A percentile compares a stretch with the other conserved stretches of the same genome.
Conservation (phyloP, 2,113 vertebrate genomes). For the Riparia riparia region DNA sequence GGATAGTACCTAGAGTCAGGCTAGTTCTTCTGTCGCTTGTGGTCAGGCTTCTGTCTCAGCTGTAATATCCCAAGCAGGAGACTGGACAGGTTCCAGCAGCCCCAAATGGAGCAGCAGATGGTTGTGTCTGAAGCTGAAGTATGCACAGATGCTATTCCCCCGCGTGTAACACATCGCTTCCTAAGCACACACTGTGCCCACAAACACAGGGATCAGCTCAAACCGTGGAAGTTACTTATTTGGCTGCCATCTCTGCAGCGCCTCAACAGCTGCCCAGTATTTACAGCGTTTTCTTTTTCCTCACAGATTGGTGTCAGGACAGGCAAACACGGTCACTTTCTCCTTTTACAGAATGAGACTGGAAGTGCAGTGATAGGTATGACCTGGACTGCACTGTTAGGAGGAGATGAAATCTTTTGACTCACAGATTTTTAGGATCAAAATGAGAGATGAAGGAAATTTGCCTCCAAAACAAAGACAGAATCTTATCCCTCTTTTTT, state of each 20-base stretch:
- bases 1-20: not conserved
- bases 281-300: not conserved
- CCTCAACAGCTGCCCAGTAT: not conserved
- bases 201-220: constrained; percentile 28
- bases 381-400: not conserved
- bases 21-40: not conserved
- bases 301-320: not conserved
- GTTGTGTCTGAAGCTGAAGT: constrained; percentile 55
- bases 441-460: not conserved
- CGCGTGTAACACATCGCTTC: not conserved
- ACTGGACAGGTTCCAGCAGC: constrained; percentile 39
- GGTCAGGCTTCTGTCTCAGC: not conserved
- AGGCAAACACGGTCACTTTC: not conserved
- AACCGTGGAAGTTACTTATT: not conserved
- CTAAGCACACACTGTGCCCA: constrained; percentile 40
- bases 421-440: not conserved
- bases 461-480: not conserved
- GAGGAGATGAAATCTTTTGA: not conserved
- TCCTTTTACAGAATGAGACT: not conserved
- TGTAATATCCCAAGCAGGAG: not conserved
- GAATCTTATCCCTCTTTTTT: not conserved
- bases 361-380: not conserved
- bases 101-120: constrained; percentile 55
- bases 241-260: not conserved
- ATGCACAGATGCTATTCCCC: constrained; percentile 50